A percentile compares a stretch with the other conserved stretches of the same genome.
Evolutionary conservation across 2,888 invertebrate genomes (phyloP).

Genomic region (Xylophagus ater): DNA sequence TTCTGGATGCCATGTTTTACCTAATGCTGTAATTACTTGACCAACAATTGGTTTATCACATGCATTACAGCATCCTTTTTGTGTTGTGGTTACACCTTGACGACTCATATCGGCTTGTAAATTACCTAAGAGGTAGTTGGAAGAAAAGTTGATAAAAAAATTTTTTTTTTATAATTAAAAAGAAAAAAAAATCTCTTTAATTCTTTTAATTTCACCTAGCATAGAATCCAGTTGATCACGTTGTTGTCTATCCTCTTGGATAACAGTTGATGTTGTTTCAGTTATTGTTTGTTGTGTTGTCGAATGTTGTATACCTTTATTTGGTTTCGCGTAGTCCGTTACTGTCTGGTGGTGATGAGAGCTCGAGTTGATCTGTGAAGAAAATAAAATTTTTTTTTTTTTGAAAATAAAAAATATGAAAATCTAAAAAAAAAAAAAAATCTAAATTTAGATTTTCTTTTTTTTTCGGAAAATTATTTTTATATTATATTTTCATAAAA

Average conservation of each 20-base stretch:
- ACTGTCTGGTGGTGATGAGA: constrained; percentile 53
- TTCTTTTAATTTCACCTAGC: constrained; percentile 27
- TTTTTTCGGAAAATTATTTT: no score
- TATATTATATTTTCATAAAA: no score
- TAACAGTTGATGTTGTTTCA: constrained; percentile 32
- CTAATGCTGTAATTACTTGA: constrained; percentile 85
- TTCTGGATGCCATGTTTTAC: constrained; percentile 98
- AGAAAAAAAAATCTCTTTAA: neutral
- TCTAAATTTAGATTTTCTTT: no score
- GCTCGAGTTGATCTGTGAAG: constrained; percentile 49
- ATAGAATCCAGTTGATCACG: constrained; percentile 46
- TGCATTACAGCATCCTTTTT: constrained; percentile 98
- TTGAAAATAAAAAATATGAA: constrained; percentile 6
- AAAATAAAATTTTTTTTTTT: constrained; percentile 6
- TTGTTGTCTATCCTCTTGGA: constrained; percentile 28
- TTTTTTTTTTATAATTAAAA: neutral
- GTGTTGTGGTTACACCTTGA: constrained; percentile 96
- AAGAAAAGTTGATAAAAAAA: neutral
- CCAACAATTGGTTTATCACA: constrained; percentile 99
- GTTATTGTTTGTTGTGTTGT: constrained; percentile 24
- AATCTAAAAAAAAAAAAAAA: no score
- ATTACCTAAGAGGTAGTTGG: constrained; percentile 22
- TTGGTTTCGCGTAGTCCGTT: constrained; percentile 60
- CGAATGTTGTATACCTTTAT: constrained; percentile 43
- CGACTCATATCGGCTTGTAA: constrained; percentile 95